Evolutionary conservation across 2,113 vertebrate genomes (phyloP).

Genomic region (Diadophis punctatus): DNA sequence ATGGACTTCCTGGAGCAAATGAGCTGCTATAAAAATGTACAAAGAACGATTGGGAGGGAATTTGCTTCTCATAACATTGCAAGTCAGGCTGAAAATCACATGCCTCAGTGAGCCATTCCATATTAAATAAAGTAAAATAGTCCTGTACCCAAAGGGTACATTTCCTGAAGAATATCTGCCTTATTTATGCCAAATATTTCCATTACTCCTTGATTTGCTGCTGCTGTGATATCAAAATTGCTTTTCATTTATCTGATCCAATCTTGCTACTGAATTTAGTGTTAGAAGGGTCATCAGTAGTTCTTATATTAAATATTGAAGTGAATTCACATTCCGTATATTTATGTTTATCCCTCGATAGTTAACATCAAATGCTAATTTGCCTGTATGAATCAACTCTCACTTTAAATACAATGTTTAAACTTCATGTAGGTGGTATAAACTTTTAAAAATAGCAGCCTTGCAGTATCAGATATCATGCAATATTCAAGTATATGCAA

Average conservation of each 20-base stretch:
- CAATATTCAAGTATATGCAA: background rate
- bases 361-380: background rate
- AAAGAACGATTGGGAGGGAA: background rate
- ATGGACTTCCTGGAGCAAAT: background rate
- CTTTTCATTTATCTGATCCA: background rate
- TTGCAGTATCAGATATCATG: background rate
- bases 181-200: background rate
- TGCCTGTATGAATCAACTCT: background rate
- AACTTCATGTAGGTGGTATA: background rate
- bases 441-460: background rate
- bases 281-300: background rate
- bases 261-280: background rate
- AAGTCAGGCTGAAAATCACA: background rate
- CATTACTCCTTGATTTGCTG: background rate
- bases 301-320: background rate
- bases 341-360: background rate
- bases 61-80: background rate
- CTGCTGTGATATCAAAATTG: background rate
- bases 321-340: background rate
- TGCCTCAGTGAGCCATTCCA: background rate
- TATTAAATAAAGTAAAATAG: background rate
- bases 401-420: background rate
- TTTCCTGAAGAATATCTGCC: background rate
- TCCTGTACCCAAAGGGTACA: background rate
- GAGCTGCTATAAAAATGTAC: background rate